These are phyloP conservation scores for Indri indri DNA, from an alignment of 2,113 vertebrate genomes.

Conservation along the genomic window DNA sequence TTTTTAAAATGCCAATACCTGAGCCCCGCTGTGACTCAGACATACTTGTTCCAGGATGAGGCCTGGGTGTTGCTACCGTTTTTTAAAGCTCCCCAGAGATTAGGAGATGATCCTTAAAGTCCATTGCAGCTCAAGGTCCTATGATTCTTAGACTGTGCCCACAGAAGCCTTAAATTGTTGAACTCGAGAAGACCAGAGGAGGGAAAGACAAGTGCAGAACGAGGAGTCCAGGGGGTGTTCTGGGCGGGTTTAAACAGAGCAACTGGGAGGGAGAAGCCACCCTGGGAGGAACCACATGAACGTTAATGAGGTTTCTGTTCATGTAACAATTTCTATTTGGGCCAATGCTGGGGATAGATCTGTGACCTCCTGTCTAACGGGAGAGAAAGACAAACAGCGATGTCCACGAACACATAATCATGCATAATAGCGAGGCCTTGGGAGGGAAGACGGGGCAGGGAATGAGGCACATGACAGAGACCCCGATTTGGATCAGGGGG, in stretches of 20 bases:
- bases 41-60: no score
- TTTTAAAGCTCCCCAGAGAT: not conserved
- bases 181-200: not conserved
- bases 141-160: not conserved
- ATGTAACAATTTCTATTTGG: not conserved
- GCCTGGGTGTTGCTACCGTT: not conserved
- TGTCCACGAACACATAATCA: no score
- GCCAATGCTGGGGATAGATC: not conserved
- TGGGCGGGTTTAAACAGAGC: not conserved
- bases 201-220: not conserved
- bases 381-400: not conserved
- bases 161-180: not conserved
- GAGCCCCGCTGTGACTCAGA: not conserved
- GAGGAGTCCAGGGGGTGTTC: not conserved
- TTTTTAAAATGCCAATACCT: not conserved
- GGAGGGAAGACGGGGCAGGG: not conserved
- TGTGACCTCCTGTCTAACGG: no score
- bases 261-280: not conserved
- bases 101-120: not conserved
- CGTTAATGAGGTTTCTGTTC: not conserved
- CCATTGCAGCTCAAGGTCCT: not conserved
- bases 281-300: fast-evolving
- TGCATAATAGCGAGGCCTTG: not conserved
- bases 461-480: not conserved
- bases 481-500: not conserved